These are phyloP conservation scores for Phortica magna DNA, from an alignment of 2,888 invertebrate genomes.

Conservation along the genomic window DNA sequence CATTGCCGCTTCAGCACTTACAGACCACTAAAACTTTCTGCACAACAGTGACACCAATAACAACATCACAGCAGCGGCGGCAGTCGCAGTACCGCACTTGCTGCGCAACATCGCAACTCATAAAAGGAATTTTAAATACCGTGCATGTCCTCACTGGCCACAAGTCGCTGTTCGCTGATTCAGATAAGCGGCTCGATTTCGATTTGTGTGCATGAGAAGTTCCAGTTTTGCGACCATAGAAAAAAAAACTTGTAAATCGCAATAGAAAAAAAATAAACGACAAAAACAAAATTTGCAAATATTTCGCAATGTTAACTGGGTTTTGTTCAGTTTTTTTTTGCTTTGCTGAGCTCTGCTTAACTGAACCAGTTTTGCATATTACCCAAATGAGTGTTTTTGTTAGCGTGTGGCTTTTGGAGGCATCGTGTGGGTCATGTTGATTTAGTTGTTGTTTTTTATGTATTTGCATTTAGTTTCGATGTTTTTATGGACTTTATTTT, in stretches of 20 bases:
- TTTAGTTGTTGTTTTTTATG: conserved; percentile 16
- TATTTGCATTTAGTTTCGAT: background rate
- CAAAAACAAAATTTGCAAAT: conserved; percentile 31
- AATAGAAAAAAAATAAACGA: conserved; percentile 10
- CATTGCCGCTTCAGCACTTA: conserved; percentile 16
- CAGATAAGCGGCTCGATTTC: background rate
- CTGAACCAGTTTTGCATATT: conserved; percentile 34
- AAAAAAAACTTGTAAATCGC: background rate
- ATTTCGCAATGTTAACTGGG: conserved; percentile 37
- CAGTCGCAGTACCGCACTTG: background rate
- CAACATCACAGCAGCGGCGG: background rate
- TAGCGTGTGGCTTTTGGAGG: conserved; percentile 18
- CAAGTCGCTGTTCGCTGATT: background rate
- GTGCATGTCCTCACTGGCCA: conserved; percentile 17
- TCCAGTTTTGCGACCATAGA: conserved; percentile 7
- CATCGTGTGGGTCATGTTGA: conserved; percentile 40
- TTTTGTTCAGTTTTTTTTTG: conserved; percentile 19
- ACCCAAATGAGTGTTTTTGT: conserved; percentile 21
- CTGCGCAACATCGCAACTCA: background rate
- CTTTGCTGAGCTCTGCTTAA: background rate
- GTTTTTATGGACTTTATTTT: conserved; percentile 11
- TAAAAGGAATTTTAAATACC: conserved; percentile 29
- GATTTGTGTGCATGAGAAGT: conserved; percentile 22
- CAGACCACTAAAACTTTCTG: background rate
- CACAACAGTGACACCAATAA: background rate